phyloP scores from a whole-genome alignment of 2,888 invertebrate genomes.

The Tetranychus piercei region DNA sequence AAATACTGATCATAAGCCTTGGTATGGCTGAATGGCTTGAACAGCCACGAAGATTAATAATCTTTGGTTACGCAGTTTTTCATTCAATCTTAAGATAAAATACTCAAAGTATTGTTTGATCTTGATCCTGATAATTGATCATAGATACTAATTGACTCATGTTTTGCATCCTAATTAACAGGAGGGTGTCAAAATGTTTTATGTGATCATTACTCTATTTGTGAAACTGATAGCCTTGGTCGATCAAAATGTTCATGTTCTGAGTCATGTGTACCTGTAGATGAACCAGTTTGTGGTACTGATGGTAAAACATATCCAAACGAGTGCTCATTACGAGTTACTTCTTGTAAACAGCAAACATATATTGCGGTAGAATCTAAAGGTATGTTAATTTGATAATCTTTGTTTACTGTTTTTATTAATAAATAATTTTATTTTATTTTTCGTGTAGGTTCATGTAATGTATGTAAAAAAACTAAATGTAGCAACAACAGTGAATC shows the following conservation, averaged over 20 bases:
- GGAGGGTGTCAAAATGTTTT: conserved; percentile 8
- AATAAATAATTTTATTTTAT: not conserved
- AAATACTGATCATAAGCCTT: too few relatives aligned
- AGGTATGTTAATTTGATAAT: not conserved
- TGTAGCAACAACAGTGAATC: conserved; percentile 53
- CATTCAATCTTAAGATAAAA: too few relatives aligned
- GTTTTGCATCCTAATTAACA: not conserved
- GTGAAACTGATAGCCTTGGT: conserved; percentile 6
- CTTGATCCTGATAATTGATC: not conserved
- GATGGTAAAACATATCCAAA: conserved; percentile 38
- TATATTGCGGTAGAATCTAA: not conserved
- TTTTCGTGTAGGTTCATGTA: conserved; percentile 42
- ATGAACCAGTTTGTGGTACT: conserved; percentile 38
- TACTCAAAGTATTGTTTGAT: too few relatives aligned
- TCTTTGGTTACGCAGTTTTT: too few relatives aligned
- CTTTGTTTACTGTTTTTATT: not conserved
- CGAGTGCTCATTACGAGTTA: conserved; percentile 38
- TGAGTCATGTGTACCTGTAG: conserved; percentile 15
- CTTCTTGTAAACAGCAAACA: conserved; percentile 9
- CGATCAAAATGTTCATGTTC: conserved; percentile 3
- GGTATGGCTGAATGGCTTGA: too few relatives aligned
- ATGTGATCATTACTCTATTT: conserved; percentile 9
- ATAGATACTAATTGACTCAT: too few relatives aligned
- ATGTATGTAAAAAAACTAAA: conserved; percentile 53
- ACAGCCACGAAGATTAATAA: too few relatives aligned